Evolutionary conservation across 1,140 invertebrate genomes (phyloP).

Genomic region (Nylanderia fulva): DNA sequence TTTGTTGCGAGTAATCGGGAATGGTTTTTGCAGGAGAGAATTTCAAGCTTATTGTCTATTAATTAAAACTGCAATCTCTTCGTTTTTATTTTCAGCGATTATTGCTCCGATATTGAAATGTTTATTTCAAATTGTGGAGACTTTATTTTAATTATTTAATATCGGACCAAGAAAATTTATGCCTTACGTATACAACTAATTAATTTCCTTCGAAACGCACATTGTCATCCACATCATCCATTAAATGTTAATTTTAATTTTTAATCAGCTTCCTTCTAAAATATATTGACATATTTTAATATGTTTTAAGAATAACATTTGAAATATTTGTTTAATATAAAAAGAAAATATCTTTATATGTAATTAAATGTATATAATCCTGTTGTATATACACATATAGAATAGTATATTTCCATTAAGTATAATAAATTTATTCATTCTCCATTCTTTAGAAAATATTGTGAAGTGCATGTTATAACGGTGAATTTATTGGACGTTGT

Average conservation of each 20-base stretch:
- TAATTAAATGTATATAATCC: neutral
- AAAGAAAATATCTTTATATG: neutral
- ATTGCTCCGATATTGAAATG: too few relatives aligned
- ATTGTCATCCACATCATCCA: too few relatives aligned
- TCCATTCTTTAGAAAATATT: neutral
- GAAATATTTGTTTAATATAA: neutral
- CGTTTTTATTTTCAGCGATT: neutral
- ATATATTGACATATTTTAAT: too few relatives aligned
- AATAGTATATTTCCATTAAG: neutral
- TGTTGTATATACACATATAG: neutral
- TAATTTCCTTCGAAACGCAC: too few relatives aligned
- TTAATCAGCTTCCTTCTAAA: neutral
- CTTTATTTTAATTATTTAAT: too few relatives aligned
- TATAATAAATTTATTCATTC: neutral
- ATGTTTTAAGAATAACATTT: too few relatives aligned
- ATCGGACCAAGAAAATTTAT: too few relatives aligned
- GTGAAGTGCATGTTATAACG: constrained; percentile 5
- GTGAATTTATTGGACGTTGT: constrained; percentile 23
- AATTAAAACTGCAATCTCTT: neutral
- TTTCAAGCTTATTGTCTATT: neutral
- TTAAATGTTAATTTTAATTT: neutral
- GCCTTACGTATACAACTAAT: too few relatives aligned
- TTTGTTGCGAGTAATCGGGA: neutral
- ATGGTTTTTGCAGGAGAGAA: neutral
- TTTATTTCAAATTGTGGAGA: too few relatives aligned